These are phyloP conservation scores for Cordylochernes scorpioides DNA, from an alignment of 2,888 invertebrate species.

Conservation along the genomic window DNA sequence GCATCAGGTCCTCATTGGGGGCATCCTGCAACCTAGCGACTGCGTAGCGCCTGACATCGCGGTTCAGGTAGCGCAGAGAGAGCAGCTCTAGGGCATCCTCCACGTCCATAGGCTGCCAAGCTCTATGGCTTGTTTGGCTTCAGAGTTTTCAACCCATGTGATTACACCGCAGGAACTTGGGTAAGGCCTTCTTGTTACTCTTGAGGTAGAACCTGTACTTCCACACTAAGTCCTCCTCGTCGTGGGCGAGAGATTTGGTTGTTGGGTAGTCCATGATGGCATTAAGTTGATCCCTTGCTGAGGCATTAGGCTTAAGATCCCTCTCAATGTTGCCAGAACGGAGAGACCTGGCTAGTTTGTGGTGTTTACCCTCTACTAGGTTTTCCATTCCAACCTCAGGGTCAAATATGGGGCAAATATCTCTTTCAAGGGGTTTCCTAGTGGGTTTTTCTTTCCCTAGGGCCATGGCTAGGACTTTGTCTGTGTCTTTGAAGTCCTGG, in stretches of 20 bases:
- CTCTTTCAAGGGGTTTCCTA: too few relatives aligned
- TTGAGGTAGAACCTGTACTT: slow-evolving; percentile 81
- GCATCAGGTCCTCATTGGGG: slow-evolving; percentile 70
- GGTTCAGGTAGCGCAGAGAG: slow-evolving; percentile 38
- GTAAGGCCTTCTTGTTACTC: slow-evolving; percentile 69
- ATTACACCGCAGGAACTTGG: slow-evolving; percentile 93
- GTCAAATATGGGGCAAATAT: too few relatives aligned
- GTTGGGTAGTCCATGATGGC: slow-evolving; percentile 57
- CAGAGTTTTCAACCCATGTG: slow-evolving; percentile 66
- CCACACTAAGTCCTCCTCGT: slow-evolving; percentile 91
- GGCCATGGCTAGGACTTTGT: too few relatives aligned
- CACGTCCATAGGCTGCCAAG: slow-evolving; percentile 88
- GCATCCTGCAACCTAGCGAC: slow-evolving; percentile 70
- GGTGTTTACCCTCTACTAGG: slow-evolving; percentile 84
- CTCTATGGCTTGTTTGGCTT: slow-evolving; percentile 65
- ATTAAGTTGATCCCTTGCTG: slow-evolving; percentile 59
- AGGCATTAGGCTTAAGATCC: slow-evolving; percentile 78
- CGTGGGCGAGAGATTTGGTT: slow-evolving; percentile 50
- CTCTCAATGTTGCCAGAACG: slow-evolving; percentile 63
- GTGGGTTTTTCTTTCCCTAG: too few relatives aligned
- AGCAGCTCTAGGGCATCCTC: slow-evolving; percentile 73
- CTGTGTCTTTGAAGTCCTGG: too few relatives aligned
- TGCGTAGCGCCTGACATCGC: slow-evolving; percentile 69
- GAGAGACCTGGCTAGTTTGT: slow-evolving; percentile 70
- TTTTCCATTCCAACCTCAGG: too few relatives aligned